A percentile compares a stretch with the other conserved stretches of the same genome.
Evolutionary conservation across 2,113 vertebrate species (phyloP).

Genomic region (Pandion haliaetus): DNA sequence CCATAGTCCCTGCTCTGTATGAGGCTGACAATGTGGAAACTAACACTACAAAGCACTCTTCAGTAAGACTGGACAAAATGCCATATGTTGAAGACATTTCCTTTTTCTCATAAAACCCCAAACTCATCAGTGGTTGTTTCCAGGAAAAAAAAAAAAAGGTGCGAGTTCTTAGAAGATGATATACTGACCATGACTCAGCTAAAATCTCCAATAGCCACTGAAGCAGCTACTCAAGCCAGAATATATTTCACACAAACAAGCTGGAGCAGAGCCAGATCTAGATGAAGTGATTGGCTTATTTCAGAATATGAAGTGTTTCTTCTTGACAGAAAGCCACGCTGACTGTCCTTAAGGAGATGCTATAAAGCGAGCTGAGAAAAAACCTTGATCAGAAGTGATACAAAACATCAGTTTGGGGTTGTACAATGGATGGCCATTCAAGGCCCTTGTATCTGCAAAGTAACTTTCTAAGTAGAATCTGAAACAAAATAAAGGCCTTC

Average conservation of each 20-base stretch:
- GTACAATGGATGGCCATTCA: neutral
- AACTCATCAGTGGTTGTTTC: neutral
- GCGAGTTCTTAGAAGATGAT: neutral
- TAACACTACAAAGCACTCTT: neutral
- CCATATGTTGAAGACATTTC: neutral
- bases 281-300: neutral
- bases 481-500: neutral
- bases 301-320: neutral
- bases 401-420: neutral
- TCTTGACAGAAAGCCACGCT: neutral
- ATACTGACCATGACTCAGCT: neutral
- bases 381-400: neutral
- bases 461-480: neutral
- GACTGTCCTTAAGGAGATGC: neutral
- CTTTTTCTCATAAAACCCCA: neutral
- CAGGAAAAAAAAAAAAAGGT: neutral
- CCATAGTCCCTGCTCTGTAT: neutral
- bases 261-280: neutral
- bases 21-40: neutral
- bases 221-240: neutral
- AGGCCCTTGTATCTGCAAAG: neutral
- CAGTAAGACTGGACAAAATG: neutral
- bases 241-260: neutral
- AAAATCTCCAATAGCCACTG: neutral
- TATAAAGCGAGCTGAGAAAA: neutral